Base-by-base conservation (phyloP, 2,797 vertebrate species). In the Falco biarmicus region DNA sequence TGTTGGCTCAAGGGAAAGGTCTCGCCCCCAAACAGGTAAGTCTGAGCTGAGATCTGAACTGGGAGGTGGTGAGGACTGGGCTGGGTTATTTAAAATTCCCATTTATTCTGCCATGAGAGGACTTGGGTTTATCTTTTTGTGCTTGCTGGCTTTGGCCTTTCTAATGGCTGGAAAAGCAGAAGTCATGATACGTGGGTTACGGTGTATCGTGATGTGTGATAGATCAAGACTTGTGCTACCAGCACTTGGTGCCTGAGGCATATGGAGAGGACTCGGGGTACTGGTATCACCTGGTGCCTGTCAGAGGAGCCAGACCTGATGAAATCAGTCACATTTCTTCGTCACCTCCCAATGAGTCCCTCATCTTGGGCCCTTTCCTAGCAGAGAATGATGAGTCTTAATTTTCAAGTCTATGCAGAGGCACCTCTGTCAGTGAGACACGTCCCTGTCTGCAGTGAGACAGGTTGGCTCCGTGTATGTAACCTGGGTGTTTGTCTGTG, bases 1-100 rank as follows among this genome's bases (percentile, higher is more conserved):
- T 54, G 43, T 54, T 51, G 43, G 32, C 11, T 66, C 81, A 74
- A 94, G 74, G 75, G 43, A 87, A 53, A 77, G 19, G 15, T 71
- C 45, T 69, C 28, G 39, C 32, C 21, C 43, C 6, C 20, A 61
- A 61, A 74, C 4, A 68, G 61, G 97, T 97, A 96, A 96, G 96
- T 96, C 77, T 54, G 7, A 87, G 50, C 41, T 71, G 39, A 78
- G 31, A 28, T 76, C 34, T 68, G 54, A 76, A 31, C 0, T 70
- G n/a, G 60, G 41, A 76, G 13, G 54, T 15, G 64, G 15, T 34
- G 28, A 64, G 10, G n/a, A 48, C 8, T 69, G 21, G 24, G 19
- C 45, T 83, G 66, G 22, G 14, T 78, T 85, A 16, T 56, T 81
- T 56, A 53, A 73, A 65, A 56, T 63, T 92, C 34, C 22, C 25